Percentiles rank a stretch among this genome's conserved stretches.
phyloP scores from a whole-genome alignment of 1,140 invertebrate species.

The Akabosia matsudoensis region DNA sequence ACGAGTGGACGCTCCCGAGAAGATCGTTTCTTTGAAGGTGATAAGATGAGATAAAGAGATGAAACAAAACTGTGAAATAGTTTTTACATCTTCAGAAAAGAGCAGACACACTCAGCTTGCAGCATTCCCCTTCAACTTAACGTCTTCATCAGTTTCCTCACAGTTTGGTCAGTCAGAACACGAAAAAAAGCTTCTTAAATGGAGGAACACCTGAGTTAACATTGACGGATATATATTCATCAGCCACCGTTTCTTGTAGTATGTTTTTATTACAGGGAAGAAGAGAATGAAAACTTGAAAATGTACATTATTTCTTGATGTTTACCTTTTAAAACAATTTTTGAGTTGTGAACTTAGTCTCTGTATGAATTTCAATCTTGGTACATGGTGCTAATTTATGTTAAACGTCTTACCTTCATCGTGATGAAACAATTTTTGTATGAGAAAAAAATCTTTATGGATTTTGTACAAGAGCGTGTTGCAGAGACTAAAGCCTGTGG shows the following conservation, averaged over 20 bases:
- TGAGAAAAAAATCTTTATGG: too few relatives aligned
- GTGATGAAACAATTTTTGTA: too few relatives aligned
- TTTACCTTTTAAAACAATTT: too few relatives aligned
- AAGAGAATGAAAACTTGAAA: too few relatives aligned
- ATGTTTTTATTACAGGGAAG: too few relatives aligned
- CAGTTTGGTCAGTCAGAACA: too few relatives aligned
- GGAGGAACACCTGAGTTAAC: too few relatives aligned
- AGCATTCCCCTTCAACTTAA: neutral
- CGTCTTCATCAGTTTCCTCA: constrained; percentile 2
- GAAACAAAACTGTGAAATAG: constrained; percentile 8
- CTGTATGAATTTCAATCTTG: neutral
- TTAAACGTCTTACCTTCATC: too few relatives aligned
- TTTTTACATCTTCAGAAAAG: neutral
- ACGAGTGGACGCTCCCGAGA: neutral
- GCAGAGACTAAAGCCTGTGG: neutral
- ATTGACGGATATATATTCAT: too few relatives aligned
- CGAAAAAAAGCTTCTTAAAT: too few relatives aligned
- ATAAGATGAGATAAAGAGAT: constrained; percentile 17
- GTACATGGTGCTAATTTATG: constrained; percentile 15
- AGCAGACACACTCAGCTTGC: neutral
- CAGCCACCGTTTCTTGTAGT: neutral
- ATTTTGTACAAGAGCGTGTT: too few relatives aligned
- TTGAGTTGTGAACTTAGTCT: neutral
- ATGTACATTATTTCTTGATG: too few relatives aligned
- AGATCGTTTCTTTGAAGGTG: neutral